phyloP scores from a whole-genome alignment of 2,113 vertebrate genomes.

The Candoia aspera region DNA sequence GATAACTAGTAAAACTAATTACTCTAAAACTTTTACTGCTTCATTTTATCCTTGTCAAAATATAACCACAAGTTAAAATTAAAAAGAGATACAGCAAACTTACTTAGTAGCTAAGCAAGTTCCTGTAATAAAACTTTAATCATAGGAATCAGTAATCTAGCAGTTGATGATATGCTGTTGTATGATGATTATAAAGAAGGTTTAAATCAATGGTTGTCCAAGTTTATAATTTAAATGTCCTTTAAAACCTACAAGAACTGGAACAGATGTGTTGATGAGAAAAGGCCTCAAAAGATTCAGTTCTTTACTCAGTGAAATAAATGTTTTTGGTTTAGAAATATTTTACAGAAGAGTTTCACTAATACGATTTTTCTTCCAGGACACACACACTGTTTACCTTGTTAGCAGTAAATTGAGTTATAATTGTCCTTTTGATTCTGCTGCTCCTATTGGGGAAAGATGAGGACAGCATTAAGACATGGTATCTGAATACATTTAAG shows the following conservation, averaged over 20 bases:
- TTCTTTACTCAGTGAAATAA: neutral
- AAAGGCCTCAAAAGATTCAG: neutral
- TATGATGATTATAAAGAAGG: conserved; percentile 15
- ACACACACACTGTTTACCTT: neutral
- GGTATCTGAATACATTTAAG: neutral
- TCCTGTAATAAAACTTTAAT: conserved; percentile 45
- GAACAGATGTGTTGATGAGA: neutral
- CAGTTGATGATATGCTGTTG: conserved; percentile 17
- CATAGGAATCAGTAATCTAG: conserved; percentile 11
- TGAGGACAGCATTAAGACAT: neutral
- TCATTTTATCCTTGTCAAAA: conserved; percentile 38
- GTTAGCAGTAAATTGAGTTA: too few species aligned
- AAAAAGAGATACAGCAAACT: conserved; percentile 47
- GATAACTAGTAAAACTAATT: conserved; percentile 8
- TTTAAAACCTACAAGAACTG: neutral
- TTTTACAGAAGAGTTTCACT: neutral
- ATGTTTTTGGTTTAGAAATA: neutral
- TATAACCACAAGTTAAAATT: conserved; percentile 23
- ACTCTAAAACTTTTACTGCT: conserved; percentile 35
- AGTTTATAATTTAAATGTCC: neutral
- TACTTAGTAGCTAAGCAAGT: neutral
- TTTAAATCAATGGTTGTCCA: neutral
- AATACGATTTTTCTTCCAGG: neutral
- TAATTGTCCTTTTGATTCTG: too few species aligned
- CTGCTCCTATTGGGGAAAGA: too few species aligned